Base-by-base conservation (phyloP, 2,113 vertebrate genomes). In the Taurulus bubalis region DNA sequence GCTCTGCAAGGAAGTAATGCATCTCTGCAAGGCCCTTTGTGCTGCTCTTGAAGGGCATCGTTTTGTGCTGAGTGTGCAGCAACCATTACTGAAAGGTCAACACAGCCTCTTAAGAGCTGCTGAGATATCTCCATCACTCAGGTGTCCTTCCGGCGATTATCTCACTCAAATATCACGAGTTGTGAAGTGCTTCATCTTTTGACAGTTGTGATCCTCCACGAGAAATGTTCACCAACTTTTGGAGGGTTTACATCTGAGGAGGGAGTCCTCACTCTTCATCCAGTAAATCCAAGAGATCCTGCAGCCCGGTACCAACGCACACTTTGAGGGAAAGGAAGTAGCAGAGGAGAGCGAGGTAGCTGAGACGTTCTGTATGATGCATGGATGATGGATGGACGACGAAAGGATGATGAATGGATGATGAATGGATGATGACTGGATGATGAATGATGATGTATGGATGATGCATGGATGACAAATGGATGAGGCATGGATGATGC, bases 31-130 rank as follows among this genome's bases (percentile, higher is more conserved):
- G 20, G 68, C 56, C 71, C 71, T 59, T 26, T 55, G 58, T 53
- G 59, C 67, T 65, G 42, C n/a, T 75, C 71, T 56, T 82, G 68
- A 79, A 87, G 82, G 75, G 73, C 80, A 75, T 85, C 53, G 60
- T 64, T 85, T 91, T 84, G 36, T 68, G 91, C 92, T 91, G 89
- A 91, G 78, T 40, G 40, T 59, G 73, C 77, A 86, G 55, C 56
- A 84, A 65, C 68, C 85, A 83, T 82, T 84, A 80, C 36, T 18
- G 16, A 80, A 88, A 78, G 89, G 90, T 87, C 75, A 72, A 79
- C 60, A 51, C 49, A 28, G 70, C 63, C 76, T 81, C 80, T 71
- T 28, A 65, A 74, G 77, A 64, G 79, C 75, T 38, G 65, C 51
- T 47, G 40, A 65, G 38, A 76, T 87, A 62, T 86, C 85, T 87